These are phyloP conservation scores for Formica selysi DNA, from an alignment of 1,140 invertebrate genomes.

Conservation along the genomic window DNA sequence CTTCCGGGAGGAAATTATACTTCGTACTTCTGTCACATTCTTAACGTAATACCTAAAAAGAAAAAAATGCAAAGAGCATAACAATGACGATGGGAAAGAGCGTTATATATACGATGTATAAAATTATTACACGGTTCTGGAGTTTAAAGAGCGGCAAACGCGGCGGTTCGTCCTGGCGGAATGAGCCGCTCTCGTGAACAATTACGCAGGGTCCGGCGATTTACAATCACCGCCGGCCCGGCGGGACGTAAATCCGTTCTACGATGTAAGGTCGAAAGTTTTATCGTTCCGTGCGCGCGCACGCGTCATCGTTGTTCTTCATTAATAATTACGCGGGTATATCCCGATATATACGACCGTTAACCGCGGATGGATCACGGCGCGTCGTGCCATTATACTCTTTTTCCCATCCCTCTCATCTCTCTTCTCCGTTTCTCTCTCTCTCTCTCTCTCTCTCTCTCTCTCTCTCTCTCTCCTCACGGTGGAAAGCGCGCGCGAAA, in stretches of 20 bases:
- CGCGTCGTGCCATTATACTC: conserved; percentile 51
- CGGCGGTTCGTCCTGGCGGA: conserved; percentile 18
- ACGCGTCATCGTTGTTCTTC: conserved; percentile 61
- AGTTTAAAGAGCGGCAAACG: conserved; percentile 47
- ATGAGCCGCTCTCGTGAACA: conserved; percentile 43
- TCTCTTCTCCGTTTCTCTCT: neutral
- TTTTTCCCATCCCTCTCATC: too few relatives aligned
- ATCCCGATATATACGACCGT: conserved; percentile 34
- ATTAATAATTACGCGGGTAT: conserved; percentile 62
- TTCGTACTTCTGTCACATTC: neutral
- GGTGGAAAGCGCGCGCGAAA: conserved; percentile 60
- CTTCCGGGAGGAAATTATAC: conserved; percentile 6
- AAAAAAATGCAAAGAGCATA: neutral
- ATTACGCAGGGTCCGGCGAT: conserved; percentile 57
- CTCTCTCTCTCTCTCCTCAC: neutral
- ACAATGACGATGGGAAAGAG: conserved; percentile 4
- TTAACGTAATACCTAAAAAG: neutral
- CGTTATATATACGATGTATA: conserved; percentile 44
- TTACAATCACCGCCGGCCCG: conserved; percentile 59
- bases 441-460: neutral
- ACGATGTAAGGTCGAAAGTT: conserved; percentile 65
- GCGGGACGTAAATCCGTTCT: conserved; percentile 56
- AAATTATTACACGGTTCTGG: conserved; percentile 56
- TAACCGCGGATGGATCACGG: conserved; percentile 54
- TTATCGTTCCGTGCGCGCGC: conserved; percentile 44